These are phyloP conservation scores for Esperia sulphurella DNA, from an alignment of 2,888 invertebrate species.

Conservation along the genomic window DNA sequence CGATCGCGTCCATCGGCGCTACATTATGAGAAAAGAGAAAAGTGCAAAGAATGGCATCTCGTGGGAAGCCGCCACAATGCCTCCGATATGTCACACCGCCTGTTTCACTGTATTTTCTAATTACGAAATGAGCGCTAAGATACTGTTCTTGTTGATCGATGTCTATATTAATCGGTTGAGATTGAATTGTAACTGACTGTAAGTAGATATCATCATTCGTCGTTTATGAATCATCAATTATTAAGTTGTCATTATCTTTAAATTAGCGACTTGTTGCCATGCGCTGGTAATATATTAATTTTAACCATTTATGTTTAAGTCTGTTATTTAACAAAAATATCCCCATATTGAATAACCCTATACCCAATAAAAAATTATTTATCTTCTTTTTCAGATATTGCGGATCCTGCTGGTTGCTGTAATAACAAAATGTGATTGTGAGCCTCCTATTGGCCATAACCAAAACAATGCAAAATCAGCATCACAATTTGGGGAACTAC, in stretches of 20 bases:
- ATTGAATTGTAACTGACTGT: no score
- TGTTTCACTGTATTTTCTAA: constrained; percentile 73
- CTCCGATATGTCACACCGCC: constrained; percentile 55
- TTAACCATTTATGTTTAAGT: no score
- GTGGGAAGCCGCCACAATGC: constrained; percentile 65
- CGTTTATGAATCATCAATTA: no score
- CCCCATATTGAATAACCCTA: not conserved
- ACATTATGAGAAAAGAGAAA: constrained; percentile 75
- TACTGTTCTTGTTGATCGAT: constrained; percentile 13
- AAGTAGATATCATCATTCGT: no score
- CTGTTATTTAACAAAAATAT: no score
- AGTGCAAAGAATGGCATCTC: constrained; percentile 65
- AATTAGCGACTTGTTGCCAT: no score
- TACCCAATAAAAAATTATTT: not conserved
- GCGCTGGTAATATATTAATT: no score
- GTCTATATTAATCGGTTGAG: not conserved
- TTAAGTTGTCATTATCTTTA: no score
- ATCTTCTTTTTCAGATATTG: constrained; percentile 53
- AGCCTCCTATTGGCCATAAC: constrained; percentile 36
- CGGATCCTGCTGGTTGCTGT: constrained; percentile 47
- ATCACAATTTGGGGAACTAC: constrained; percentile 53
- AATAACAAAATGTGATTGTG: constrained; percentile 45
- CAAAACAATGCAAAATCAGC: constrained; percentile 40
- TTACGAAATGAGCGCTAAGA: constrained; percentile 41
- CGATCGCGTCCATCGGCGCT: constrained; percentile 54